These are phyloP conservation scores for Echinops telfairi DNA, from an alignment of 2,113 vertebrate genomes.

Conservation along the genomic window DNA sequence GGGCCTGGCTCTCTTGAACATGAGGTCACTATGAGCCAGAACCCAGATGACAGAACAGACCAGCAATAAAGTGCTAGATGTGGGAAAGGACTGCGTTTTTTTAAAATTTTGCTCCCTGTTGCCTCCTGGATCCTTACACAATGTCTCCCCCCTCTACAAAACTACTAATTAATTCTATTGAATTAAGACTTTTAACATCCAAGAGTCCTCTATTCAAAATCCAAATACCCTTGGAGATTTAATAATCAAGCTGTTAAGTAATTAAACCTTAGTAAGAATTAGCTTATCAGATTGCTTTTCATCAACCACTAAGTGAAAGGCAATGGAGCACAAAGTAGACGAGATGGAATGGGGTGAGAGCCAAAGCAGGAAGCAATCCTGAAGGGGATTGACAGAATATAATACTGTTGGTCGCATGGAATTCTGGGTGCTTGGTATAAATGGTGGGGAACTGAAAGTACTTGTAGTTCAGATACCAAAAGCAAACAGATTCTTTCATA, in stretches of 20 bases:
- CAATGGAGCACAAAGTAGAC: constrained; percentile 71
- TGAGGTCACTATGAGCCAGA: too few relatives aligned
- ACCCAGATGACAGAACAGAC: too few relatives aligned
- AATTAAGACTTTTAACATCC: constrained; percentile 74
- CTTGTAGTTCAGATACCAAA: neutral
- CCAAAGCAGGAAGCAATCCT: neutral
- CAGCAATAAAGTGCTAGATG: neutral
- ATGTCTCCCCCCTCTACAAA: constrained; percentile 38
- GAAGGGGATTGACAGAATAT: neutral
- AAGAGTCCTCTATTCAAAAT: constrained; percentile 78
- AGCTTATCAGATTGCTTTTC: constrained; percentile 79
- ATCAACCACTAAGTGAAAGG: constrained; percentile 78
- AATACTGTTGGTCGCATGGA: neutral
- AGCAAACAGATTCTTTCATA: constrained; percentile 13
- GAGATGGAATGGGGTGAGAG: constrained; percentile 35
- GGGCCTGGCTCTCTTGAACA: too few relatives aligned
- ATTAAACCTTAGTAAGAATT: constrained; percentile 81
- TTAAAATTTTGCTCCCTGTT: neutral
- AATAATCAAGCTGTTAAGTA: constrained; percentile 82
- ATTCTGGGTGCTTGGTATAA: neutral
- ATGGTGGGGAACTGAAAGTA: neutral
- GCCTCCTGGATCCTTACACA: constrained; percentile 27
- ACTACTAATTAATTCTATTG: constrained; percentile 68
- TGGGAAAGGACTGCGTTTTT: constrained; percentile 17
- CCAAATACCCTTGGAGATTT: constrained; percentile 81